phyloP scores from a whole-genome alignment of 2,113 vertebrate genomes.

The Microtus montanus region DNA sequence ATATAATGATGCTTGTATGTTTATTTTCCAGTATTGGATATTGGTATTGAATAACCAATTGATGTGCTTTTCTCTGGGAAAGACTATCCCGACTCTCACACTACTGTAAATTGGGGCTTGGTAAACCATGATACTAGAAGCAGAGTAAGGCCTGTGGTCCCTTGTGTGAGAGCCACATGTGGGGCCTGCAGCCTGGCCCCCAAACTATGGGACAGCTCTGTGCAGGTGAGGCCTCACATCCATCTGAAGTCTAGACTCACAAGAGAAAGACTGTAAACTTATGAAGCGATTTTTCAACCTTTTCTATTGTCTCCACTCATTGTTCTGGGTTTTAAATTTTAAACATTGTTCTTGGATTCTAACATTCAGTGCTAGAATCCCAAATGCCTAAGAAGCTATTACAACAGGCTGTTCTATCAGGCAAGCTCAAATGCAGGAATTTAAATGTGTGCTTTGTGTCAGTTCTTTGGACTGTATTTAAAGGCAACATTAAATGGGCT shows the following conservation, averaged over 20 bases:
- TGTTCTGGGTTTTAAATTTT: slow-evolving; percentile 14
- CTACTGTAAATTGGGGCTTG: background rate
- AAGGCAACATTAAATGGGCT: background rate
- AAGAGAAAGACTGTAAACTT: background rate
- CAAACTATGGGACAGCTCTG: background rate
- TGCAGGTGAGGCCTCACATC: background rate
- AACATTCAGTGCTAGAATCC: background rate
- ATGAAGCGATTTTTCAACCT: background rate
- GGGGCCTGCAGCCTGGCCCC: background rate
- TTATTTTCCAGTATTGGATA: background rate
- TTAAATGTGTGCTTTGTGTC: background rate
- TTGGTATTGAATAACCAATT: background rate
- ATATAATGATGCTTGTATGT: background rate
- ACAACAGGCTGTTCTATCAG: background rate
- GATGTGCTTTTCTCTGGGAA: background rate
- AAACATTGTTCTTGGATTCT: background rate
- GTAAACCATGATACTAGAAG: background rate
- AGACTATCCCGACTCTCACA: background rate
- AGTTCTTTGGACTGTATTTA: background rate
- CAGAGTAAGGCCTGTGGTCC: background rate
- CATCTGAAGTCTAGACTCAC: background rate
- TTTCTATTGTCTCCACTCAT: background rate
- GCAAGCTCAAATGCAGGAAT: background rate
- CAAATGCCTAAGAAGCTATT: background rate
- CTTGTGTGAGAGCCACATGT: background rate